phyloP scores from a whole-genome alignment of 1,140 invertebrate genomes.

The Solen grandis region DNA sequence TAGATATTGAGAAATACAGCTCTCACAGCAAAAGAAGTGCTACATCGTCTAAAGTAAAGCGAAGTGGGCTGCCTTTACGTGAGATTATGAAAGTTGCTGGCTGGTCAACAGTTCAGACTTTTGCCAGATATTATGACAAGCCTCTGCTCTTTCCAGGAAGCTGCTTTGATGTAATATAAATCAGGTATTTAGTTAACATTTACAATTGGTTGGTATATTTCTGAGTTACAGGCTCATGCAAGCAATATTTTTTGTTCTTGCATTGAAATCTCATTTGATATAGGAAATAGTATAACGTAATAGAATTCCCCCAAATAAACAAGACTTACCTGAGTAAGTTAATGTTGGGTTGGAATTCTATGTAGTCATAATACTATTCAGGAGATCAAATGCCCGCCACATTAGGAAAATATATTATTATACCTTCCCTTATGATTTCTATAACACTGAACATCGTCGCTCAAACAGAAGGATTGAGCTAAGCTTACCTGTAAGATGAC shows the following conservation, averaged over 20 bases:
- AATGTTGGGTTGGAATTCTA: no score
- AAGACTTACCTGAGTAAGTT: no score
- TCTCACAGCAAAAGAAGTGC: constrained; percentile 5
- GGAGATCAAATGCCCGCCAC: constrained; percentile 20
- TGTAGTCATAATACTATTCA: no score
- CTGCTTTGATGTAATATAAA: background rate
- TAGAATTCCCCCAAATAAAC: constrained; percentile 35
- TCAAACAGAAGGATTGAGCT: no score
- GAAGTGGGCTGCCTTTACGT: background rate
- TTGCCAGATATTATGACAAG: constrained; percentile 30
- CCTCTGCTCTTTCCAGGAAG: background rate
- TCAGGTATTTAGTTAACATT: background rate
- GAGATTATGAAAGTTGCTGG: constrained; percentile 24
- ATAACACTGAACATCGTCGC: no score
- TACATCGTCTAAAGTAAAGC: background rate
- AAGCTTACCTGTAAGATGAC: no score
- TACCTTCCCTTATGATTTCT: no score
- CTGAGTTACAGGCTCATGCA: background rate
- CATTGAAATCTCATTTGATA: constrained; percentile 33
- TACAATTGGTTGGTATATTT: background rate
- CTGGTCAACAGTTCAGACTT: constrained; percentile 9
- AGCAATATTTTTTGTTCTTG: background rate
- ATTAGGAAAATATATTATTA: no score
- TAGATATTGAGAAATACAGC: constrained; percentile 7
- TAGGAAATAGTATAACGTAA: no score